Conservation (phyloP, 2,113 vertebrate genomes). For the Morone chrysops region DNA sequence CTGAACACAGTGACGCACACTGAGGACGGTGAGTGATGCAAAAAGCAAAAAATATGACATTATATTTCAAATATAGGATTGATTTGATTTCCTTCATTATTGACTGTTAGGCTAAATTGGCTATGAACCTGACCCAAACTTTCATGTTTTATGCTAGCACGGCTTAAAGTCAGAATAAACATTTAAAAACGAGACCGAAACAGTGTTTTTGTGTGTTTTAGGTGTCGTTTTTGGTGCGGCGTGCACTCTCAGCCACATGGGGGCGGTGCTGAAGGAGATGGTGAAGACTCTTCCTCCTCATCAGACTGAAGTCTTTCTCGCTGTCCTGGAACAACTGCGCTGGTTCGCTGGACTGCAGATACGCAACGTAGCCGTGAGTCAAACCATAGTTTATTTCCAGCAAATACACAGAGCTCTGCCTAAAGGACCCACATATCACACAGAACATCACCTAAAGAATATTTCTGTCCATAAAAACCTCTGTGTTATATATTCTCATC, state of each 20-base stretch:
- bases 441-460: not conserved
- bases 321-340: slow-evolving; percentile 91
- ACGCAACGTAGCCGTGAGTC: slow-evolving; percentile 94
- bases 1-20: slow-evolving; percentile 86
- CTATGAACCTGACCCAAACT: no score
- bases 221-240: slow-evolving; percentile 91
- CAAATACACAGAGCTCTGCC: not conserved
- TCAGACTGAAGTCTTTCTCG: slow-evolving; percentile 89
- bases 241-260: slow-evolving; percentile 87
- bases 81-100: no score
- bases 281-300: slow-evolving; percentile 82
- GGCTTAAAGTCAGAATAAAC: no score
- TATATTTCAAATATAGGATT: no score
- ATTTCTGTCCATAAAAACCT: not conserved
- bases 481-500: not conserved
- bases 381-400: not conserved
- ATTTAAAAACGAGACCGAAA: no score
- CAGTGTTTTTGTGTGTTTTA: slow-evolving; percentile 52
- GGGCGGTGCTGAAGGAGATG: slow-evolving; percentile 81
- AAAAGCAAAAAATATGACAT: no score
- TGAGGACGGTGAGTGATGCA: slow-evolving; percentile 84
- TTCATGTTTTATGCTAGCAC: no score
- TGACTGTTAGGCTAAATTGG: no score
- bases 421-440: not conserved
- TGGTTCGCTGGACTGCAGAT: slow-evolving; percentile 97